Base-by-base conservation (phyloP, 2,797 vertebrate species). In the Poecilia picta region DNA sequence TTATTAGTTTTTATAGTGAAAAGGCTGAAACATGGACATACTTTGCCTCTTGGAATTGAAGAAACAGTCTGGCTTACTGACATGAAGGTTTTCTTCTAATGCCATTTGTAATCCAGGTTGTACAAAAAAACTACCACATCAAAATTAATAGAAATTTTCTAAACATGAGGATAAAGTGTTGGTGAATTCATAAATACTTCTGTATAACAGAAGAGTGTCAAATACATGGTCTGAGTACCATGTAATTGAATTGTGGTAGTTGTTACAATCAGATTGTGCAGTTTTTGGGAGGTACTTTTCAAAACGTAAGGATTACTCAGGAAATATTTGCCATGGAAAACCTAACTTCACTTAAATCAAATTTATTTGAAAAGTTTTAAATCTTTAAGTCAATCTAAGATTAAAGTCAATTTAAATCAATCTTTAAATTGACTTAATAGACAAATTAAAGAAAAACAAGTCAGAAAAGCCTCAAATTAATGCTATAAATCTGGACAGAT, bases 321-420 rank as follows among this genome's bases (percentile, higher is more conserved):
- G 23, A 55, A 80, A 68, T 20, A 59, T 70, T 68, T 72, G 23
- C 46, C 4, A 10, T 64, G 12, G 23, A 20, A 4, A 76, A 84
- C 78, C 4, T 20, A 73, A 73, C 20, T 59, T 20, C 28, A 62
- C 4, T 77, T 11, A 15, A 57, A 82, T 73, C 28, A 39, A 77
- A 79, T 78, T 2, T 2, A 59, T 81, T 0, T 33, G 20, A 23
- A 41, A 0, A 75, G 53, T 46, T 72, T 25, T 43, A 2, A n/a
- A 83, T 78, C 18, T 11, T 72, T n/a, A 46, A 0, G 36, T 51
- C 18, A 41, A 12, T 36, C 36, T 36, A 3, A 36, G 36, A 36
- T 36, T 36, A 36, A 36, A 36, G 36, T 36, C 36, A 36, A 12
- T 2, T 57, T 53, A 36, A 36, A 4, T 36, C 36, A 36, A 12